Conservation (phyloP, 2,888 invertebrate species). For the Lithophane ornitopus region DNA sequence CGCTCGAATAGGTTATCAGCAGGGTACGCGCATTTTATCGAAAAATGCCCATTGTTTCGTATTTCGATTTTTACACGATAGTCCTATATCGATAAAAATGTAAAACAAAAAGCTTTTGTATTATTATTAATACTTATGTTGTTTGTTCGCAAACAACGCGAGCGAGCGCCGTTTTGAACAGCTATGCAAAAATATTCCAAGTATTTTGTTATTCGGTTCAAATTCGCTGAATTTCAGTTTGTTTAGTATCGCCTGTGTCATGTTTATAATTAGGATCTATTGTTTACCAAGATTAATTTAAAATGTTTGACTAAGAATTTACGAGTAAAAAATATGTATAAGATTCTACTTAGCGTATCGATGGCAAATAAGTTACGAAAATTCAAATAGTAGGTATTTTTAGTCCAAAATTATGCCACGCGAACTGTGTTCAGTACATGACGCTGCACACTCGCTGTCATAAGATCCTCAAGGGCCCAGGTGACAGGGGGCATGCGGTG, state of each 20-base stretch:
- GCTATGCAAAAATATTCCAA: constrained; percentile 27
- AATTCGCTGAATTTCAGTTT: constrained; percentile 29
- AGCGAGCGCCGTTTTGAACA: constrained; percentile 7
- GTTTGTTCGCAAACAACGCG: constrained; percentile 9
- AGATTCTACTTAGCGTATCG: too few species aligned
- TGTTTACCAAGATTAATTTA: constrained; percentile 27
- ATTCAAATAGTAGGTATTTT: too few species aligned
- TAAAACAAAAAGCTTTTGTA: not conserved
- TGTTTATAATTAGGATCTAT: constrained; percentile 35
- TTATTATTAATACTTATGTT: not conserved
- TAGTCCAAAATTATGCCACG: too few species aligned
- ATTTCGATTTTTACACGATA: too few species aligned
- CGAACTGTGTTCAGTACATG: too few species aligned
- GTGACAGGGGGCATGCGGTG: too few species aligned
- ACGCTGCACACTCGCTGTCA: too few species aligned
- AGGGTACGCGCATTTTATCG: too few species aligned
- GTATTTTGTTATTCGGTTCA: constrained; percentile 27
- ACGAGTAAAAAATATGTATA: not conserved
- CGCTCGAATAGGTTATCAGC: too few species aligned
- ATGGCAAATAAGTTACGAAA: too few species aligned
- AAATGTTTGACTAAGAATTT: constrained; percentile 8
- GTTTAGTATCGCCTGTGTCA: constrained; percentile 29
- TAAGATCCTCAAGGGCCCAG: too few species aligned
- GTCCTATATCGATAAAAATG: not conserved
- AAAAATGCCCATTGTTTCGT: too few species aligned